Percentiles rank a stretch among this genome's conserved stretches.
Evolutionary conservation across 2,113 vertebrate species (phyloP).

Genomic region (Noturus placidus): DNA sequence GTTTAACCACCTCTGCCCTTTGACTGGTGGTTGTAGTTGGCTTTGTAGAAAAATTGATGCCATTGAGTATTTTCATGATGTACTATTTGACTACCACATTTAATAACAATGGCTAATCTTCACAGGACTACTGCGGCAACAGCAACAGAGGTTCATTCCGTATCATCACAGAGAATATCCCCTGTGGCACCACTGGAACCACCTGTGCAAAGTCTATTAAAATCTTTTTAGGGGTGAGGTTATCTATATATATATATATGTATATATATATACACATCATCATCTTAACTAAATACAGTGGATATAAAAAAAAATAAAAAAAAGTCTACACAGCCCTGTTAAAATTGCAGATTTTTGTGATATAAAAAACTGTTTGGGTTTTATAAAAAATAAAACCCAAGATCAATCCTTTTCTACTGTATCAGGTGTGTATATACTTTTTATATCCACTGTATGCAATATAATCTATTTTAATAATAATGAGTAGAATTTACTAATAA

Average conservation of each 20-base stretch:
- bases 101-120: slow-evolving; percentile 12
- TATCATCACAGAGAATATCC: slow-evolving; percentile 82
- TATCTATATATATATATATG: background rate
- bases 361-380: background rate
- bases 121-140: slow-evolving; percentile 80
- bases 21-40: too few species aligned
- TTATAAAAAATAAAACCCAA: background rate
- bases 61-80: background rate
- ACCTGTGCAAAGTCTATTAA: slow-evolving; percentile 88
- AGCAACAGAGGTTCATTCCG: slow-evolving; percentile 73
- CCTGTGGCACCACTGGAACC: slow-evolving; percentile 81
- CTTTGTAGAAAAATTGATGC: background rate
- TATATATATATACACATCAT: background rate
- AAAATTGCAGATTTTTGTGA: background rate
- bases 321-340: background rate
- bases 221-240: slow-evolving; percentile 80
- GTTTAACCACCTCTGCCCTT: too few species aligned
- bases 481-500: background rate
- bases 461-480: background rate
- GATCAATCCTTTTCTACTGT: background rate
- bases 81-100: background rate
- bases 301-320: background rate
- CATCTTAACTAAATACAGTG: background rate
- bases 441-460: background rate
- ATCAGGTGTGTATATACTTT: background rate